phyloP scores from a whole-genome alignment of 2,888 invertebrate genomes.

The Craniophora ligustri region DNA sequence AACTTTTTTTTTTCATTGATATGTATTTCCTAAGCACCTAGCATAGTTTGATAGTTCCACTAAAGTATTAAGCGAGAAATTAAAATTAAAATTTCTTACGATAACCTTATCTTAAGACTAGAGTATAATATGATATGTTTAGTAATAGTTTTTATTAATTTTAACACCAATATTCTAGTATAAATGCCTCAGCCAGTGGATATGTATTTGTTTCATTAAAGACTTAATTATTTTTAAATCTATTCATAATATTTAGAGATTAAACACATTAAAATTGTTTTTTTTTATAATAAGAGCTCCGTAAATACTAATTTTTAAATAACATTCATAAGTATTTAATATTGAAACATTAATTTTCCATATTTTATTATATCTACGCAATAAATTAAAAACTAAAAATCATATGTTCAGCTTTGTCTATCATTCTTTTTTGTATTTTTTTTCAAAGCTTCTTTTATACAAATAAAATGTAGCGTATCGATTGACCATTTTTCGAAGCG shows the following conservation, averaged over 20 bases:
- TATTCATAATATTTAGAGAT: constrained; percentile 72
- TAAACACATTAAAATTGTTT: constrained; percentile 72
- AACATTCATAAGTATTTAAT: constrained; percentile 75
- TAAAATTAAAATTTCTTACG: constrained; percentile 54
- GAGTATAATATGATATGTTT: constrained; percentile 64
- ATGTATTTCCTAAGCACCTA: constrained; percentile 83
- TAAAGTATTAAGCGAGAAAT: constrained; percentile 63
- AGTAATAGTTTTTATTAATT: constrained; percentile 59
- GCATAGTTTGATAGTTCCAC: constrained; percentile 59
- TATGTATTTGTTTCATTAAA: constrained; percentile 86
- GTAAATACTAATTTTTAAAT: constrained; percentile 55
- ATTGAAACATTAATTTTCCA: constrained; percentile 64
- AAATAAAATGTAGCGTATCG: constrained; percentile 75
- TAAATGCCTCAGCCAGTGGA: constrained; percentile 89
- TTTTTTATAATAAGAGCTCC: constrained; percentile 62
- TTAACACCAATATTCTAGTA: constrained; percentile 80
- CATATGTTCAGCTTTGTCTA: constrained; percentile 63
- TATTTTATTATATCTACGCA: constrained; percentile 59
- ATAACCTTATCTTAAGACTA: constrained; percentile 59
- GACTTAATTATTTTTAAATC: constrained; percentile 75
- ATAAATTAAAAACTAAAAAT: constrained; percentile 62
- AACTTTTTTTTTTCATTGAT: constrained; percentile 66
- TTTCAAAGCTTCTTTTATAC: constrained; percentile 56
- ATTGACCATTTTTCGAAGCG: constrained; percentile 79
- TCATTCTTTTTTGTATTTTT: constrained; percentile 58